Evolutionary conservation across 1,140 invertebrate species (phyloP), one percentile per base, ranked within the genome.

Genomic region (Drosophila triauraria): DNA sequence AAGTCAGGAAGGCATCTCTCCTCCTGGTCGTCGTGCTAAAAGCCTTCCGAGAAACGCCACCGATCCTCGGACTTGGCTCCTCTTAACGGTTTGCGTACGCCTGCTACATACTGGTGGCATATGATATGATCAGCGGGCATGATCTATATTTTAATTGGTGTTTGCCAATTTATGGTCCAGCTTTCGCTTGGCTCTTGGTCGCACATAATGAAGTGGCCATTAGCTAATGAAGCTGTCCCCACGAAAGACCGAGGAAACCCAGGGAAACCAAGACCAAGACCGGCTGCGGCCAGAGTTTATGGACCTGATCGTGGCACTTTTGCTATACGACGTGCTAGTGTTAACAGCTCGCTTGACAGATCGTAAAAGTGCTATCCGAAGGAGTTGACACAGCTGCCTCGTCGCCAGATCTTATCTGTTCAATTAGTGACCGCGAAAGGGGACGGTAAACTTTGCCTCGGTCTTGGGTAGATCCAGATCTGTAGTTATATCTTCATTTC

Each of bases 61-160:
- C 76, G 59, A 76, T 86, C 70, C 80, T 60, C 69, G n/a, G 58
- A 50, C 62, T 60, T 46, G 64, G 75, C 76, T 56, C 65, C 75
- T 80, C 23, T 78, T 86, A 86, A 86, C 83, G 83, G 83, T 86
- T 86, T 75, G 61, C 59, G 58, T 59, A 40, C 30, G 40, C 23
- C 46, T 35, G 40, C 43, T 27, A 76, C 43, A 60, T 40, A 47
- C 68, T 25, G 61, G 56, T 25, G 53, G 53, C 53, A 40, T 20
- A 23, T 56, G 82, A 86, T 86, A 80, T 69, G 63, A 84, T 84
- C 82, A 43, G 65, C 71, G 59, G 76, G 74, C 80, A 88, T 88
- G 84, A 88, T 88, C 85, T 90, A 88, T 88, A 84, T 88, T 88
- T 88, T 88, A 88, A 88, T 88, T 88, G 84, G 84, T 84, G 69